Conservation (phyloP, 2,113 vertebrate species). For the Panthera leo region DNA sequence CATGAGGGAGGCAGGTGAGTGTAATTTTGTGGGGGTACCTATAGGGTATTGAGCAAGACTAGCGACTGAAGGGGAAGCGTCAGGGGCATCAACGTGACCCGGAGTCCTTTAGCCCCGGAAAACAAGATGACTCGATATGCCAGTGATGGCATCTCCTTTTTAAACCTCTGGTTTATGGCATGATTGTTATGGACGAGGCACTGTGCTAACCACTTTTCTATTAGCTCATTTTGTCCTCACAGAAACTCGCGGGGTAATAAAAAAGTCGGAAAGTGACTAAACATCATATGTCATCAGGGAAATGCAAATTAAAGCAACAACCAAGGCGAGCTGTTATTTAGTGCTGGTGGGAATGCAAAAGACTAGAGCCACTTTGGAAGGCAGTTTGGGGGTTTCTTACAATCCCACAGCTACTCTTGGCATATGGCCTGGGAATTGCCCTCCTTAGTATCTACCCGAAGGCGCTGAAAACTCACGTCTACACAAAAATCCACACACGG, state of each 20-base stretch:
- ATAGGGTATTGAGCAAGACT: neutral
- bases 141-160: neutral
- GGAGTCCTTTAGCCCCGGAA: neutral
- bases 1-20: neutral
- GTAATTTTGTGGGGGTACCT: neutral
- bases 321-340: neutral
- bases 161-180: neutral
- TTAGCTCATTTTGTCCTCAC: neutral
- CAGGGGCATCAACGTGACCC: neutral
- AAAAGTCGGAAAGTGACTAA: neutral
- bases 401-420: neutral
- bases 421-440: fast-evolving
- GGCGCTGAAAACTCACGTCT: neutral
- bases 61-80: neutral
- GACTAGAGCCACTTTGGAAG: neutral
- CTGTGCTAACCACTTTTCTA: neutral
- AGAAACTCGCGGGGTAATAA: neutral
- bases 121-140: neutral
- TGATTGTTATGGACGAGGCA: neutral
- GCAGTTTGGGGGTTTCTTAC: neutral
- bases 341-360: neutral
- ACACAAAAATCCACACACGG: neutral
- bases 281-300: neutral
- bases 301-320: neutral
- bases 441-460: neutral